Evolutionary conservation across 2,113 vertebrate genomes (phyloP).

Genomic region (Chionis minor): DNA sequence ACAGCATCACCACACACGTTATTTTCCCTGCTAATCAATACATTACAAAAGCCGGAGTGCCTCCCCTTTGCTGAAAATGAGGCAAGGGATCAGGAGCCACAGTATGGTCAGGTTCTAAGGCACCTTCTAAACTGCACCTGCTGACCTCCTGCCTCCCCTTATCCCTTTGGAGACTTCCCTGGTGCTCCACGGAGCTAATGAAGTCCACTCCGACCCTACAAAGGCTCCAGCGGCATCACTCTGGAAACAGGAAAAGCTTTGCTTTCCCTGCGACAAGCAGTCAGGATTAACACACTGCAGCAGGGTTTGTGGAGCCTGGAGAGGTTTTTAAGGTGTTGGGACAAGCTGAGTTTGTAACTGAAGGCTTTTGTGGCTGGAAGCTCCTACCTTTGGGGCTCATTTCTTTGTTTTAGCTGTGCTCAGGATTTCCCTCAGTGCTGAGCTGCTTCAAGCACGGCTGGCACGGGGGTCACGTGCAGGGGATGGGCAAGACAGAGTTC

Average conservation of each 20-base stretch:
- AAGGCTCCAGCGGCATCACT: fast-evolving
- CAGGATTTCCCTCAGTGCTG: not conserved
- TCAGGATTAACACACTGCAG: not conserved
- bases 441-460: not conserved
- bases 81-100: not conserved
- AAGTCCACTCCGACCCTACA: not conserved
- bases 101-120: not conserved
- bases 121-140: not conserved
- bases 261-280: not conserved
- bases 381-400: not conserved
- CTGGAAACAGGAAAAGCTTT: not conserved
- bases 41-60: not conserved
- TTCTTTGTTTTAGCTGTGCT: not conserved
- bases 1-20: fast-evolving
- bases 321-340: not conserved
- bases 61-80: not conserved
- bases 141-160: not conserved
- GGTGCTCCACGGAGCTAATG: not conserved
- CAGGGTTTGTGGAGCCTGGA: not conserved
- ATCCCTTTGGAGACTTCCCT: not conserved
- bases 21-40: not conserved
- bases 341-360: not conserved
- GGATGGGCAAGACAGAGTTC: not conserved
- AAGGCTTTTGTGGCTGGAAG: not conserved
- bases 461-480: not conserved